Evolutionary conservation across 2,113 vertebrate genomes (phyloP), one percentile per base, ranked within the genome.

Genomic region (Cinclus cinclus): DNA sequence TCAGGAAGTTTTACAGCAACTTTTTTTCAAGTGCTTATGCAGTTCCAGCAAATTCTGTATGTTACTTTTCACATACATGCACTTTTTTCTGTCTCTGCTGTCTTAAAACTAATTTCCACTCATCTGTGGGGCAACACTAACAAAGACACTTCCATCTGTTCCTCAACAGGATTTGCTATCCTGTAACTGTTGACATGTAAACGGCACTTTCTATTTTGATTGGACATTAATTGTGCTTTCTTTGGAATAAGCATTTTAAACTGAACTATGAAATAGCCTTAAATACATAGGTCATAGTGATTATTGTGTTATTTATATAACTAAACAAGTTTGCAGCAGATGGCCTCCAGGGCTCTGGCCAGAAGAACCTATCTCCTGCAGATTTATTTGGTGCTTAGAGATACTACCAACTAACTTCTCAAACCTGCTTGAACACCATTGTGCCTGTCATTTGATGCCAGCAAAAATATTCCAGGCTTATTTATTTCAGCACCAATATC

Each of bases 181-280:
- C 81, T 79, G 5, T 90, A 94, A 96, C 73, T 65, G 89, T 78
- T 91, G 87, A 97, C 89, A 91, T 19, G 70, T 76, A 97, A 96
- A 95, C 33, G 46, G 79, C 85, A 94, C 92, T 97, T 97, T 94
- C 63, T 96, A 91, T 97, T 97, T 97, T 94, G 78, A 74, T 94
- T 97, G 96, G 95, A 94, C 49, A 68, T 62, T 46, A 79, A 81
- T 81, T 74, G n/a, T 94, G 94, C 96, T 97, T 96, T 95, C 74
- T 91, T 97, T 97, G 96, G 96, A 96, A 95, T 91, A 91, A 87
- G n/a, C 47, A 92, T 94, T 95, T 96, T 87, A 87, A 92, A 89
- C 55, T 46, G 52, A 96, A 92, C 76, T 91, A 86, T 69, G 71
- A 94, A 96, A 97, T 35, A 94, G 59, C 60, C 39, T 93, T 80